Evolutionary conservation across 2,888 invertebrate species (phyloP).

Genomic region (Tetragnatha montana): DNA sequence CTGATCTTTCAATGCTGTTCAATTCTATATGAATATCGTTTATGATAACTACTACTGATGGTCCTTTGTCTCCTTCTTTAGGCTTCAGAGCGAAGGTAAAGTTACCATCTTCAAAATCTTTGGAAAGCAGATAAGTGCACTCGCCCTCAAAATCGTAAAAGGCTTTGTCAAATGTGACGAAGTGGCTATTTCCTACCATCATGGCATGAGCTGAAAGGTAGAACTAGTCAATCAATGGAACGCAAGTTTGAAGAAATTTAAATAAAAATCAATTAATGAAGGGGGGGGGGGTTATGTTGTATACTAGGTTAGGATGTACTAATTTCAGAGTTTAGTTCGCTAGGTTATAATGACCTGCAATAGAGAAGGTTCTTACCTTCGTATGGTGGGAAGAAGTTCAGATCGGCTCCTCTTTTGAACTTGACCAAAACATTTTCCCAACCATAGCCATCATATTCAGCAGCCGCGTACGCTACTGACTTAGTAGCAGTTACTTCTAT

Average conservation of each 20-base stretch:
- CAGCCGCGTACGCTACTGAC: neutral
- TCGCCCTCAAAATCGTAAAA: slow-evolving; percentile 86
- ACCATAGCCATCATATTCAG: slow-evolving; percentile 5
- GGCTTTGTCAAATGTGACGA: slow-evolving; percentile 91
- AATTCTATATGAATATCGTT: slow-evolving; percentile 46
- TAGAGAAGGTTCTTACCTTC: slow-evolving; percentile 30
- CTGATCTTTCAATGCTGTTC: slow-evolving; percentile 27
- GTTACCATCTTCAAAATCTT: slow-evolving; percentile 89
- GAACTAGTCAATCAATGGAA: neutral
- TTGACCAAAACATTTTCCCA: slow-evolving; percentile 48
- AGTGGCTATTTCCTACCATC: slow-evolving; percentile 86
- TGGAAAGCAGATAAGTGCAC: slow-evolving; percentile 89
- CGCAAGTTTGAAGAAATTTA: too few species aligned
- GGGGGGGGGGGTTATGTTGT: too few species aligned
- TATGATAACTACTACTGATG: slow-evolving; percentile 39
- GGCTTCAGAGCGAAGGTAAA: slow-evolving; percentile 87
- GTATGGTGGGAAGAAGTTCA: slow-evolving; percentile 62
- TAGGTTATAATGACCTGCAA: neutral
- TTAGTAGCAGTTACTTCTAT: too few species aligned
- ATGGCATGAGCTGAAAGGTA: slow-evolving; percentile 79
- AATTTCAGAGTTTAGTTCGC: neutral
- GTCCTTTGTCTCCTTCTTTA: slow-evolving; percentile 77
- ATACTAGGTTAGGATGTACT: neutral
- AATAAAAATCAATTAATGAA: too few species aligned
- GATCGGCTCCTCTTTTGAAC: slow-evolving; percentile 46